Percentiles rank a stretch among this genome's conserved stretches.
phyloP scores from a whole-genome alignment of 2,113 vertebrate genomes.

The Rutilus rutilus region DNA sequence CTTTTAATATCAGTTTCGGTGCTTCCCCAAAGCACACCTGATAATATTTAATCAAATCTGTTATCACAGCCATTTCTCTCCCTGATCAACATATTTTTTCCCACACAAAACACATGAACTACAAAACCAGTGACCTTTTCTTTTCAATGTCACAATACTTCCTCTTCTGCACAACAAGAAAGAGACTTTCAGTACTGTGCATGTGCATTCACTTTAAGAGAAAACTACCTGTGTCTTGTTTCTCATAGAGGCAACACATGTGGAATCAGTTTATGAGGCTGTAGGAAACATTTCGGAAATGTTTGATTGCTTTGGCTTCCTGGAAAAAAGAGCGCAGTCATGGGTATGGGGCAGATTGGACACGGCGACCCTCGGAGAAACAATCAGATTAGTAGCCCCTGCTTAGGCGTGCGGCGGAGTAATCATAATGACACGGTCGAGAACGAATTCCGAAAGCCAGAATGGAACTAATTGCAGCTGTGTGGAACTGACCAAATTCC shows the following conservation, averaged over 20 bases:
- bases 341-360: constrained; percentile 29
- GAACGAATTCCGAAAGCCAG: not conserved
- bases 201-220: constrained; percentile 25
- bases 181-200: constrained; percentile 1
- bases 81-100: not conserved
- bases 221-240: constrained; percentile 24
- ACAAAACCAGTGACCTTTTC: not conserved
- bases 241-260: constrained; percentile 37
- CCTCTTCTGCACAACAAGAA: constrained; percentile 20
- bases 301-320: constrained; percentile 32
- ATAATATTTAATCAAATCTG: not conserved
- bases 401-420: not conserved
- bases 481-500: constrained; percentile 15
- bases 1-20: not conserved
- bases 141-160: not conserved
- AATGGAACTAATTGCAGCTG: constrained; percentile 23
- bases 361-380: constrained; percentile 35
- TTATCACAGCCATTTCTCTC: not conserved
- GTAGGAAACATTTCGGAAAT: constrained; percentile 35
- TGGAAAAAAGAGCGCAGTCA: constrained; percentile 13
- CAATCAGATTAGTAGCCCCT: constrained; percentile 48
- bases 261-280: constrained; percentile 41
- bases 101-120: not conserved
- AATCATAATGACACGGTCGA: constrained; percentile 34
- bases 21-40: not conserved